Conservation (phyloP, 2,797 vertebrate genomes). For the Pseudocheirus occidentalis region DNA sequence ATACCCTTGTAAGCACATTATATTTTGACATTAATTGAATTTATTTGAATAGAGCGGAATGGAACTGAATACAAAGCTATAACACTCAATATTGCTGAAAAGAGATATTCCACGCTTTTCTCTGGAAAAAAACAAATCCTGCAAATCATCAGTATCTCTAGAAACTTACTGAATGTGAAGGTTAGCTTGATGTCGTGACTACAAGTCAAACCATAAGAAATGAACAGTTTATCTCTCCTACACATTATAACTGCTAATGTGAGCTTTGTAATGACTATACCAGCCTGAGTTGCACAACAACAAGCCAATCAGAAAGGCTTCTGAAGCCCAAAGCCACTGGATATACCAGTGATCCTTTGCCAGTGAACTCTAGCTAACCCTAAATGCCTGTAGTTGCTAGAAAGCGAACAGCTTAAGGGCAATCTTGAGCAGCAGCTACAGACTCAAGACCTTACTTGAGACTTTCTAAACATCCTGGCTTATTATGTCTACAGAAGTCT, state of each 20-base stretch:
- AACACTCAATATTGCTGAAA: not conserved
- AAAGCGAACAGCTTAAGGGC: not conserved
- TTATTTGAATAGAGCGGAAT: not conserved
- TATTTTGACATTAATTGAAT: not conserved
- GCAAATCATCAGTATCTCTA: not conserved
- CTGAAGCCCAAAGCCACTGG: not conserved
- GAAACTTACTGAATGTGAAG: not conserved
- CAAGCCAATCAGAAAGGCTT: not conserved
- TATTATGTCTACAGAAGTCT: not conserved
- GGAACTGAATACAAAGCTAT: not conserved
- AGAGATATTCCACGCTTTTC: not conserved
- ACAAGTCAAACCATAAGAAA: not conserved
- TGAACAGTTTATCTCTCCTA: not conserved
- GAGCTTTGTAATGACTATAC: not conserved
- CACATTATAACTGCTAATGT: not conserved
- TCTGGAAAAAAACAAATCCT: not conserved
- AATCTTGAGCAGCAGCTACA: not conserved
- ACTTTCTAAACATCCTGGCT: not conserved
- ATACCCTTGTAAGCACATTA: not conserved
- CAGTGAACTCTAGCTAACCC: not conserved
- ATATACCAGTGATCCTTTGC: not conserved
- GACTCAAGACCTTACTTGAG: not conserved
- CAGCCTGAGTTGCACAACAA: not conserved
- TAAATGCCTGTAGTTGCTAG: not conserved
- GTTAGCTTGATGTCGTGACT: not conserved